Base-by-base conservation (phyloP, 2,797 vertebrate species). In the Malurus leucopterus region DNA sequence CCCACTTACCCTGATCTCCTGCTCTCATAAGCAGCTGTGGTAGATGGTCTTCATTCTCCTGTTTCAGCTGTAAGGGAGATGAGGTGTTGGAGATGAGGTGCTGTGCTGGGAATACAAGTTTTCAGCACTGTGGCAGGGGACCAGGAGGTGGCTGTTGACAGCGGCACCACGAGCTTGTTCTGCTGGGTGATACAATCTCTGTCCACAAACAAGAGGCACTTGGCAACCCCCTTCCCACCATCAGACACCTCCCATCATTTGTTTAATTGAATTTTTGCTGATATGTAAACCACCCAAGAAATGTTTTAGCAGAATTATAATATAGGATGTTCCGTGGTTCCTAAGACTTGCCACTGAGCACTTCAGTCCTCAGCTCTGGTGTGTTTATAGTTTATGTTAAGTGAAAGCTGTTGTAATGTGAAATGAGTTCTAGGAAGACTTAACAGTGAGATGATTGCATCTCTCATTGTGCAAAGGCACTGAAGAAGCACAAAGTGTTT, bases 81-180 rank as follows among this genome's bases (percentile, higher is more conserved):
- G 79, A 89, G 67, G 76, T 67, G 67, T 38, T 80, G 30, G 32
- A 32, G 70, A 62, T 22, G 10, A 72, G 91, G 55, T 77, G 73
- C 47, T 88, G 44, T 87, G 23, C 65, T 65, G 86, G 91, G 72
- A 85, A n/a, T 87, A 8, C 5, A 29, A 38, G 44, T 92, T 92
- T 94, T 88, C 91, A 91, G 85, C 47, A 6, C 83, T 43, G 72
- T 83, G 72, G 62, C 72, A 30, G 59, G 83, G 59, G 54, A 93
- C 47, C 62, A 38, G 67, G 82, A 55, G 92, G 26, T 69, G 79
- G 27, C 69, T 93, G 76, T 41, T 91, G 79, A 75, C 87, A 80
- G 84, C 16, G 0, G 50, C 20, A 12, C 61, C 0, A 0, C 0
- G 11, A 68, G 73, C 51, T 68, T 64, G 41, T 88, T 86, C 49